Base-by-base conservation (phyloP, 2,888 invertebrate species). In the Tyria jacobaeae region DNA sequence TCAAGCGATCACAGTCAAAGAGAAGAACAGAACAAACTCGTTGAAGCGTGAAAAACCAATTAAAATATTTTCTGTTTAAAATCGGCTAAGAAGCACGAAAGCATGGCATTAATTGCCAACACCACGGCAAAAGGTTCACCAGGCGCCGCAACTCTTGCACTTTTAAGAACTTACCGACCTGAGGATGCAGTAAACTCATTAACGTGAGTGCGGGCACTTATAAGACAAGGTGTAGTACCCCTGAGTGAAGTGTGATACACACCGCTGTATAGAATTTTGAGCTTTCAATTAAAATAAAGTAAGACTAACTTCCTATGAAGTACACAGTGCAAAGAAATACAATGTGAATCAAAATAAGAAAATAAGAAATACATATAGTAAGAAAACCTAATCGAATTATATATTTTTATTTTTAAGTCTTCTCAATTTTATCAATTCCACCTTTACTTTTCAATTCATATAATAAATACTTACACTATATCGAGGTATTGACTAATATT, bases 131-230 rank as follows among this genome's bases (percentile, higher is more conserved):
- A 82, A 82, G 84, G 80, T 79, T 82, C 73, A 49, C 59, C 66
- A 77, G 84, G 86, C 82, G 85, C 83, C 85, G 81, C 83, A 82
- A 84, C 82, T 84, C 82, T 78, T 84, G 83, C 84, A 86, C 87
- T 90, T 90, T 90, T 88, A 87, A 87, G 89, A 92, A 90, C 83
- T 90, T 85, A 67, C 76, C 72, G 68, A 61, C 75, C 79, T 68
- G 79, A 83, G 82, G 86, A 89, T 86, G 90, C 87, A 87, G 87
- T 88, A 88, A 91, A 91, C 91, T 92, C 89, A 90, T 92, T 92
- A 91, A 86, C 85, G 81, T 80, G 87, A 89, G 90, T 89, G 88
- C 85, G 83, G 79, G 78, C 78, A 85, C 87, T 91, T 89, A 90
- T 90, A 88, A 90, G 85, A 77, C 82, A 78, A 82, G 81, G 82